phyloP scores from a whole-genome alignment of 2,797 vertebrate species.

The Valencia hispanica region DNA sequence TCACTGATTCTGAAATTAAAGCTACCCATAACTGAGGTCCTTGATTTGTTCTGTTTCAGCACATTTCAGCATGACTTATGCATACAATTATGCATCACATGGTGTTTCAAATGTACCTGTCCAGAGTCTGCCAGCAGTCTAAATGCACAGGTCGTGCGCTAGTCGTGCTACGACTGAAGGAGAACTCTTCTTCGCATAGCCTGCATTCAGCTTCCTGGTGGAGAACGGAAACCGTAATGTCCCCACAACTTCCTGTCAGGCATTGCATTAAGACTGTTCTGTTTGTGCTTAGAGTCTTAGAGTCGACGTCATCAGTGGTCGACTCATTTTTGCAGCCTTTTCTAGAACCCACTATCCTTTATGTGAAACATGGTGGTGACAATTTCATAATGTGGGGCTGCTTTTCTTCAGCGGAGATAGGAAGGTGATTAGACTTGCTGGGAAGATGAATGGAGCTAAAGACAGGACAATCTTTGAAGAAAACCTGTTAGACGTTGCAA shows the following conservation, averaged over 20 bases:
- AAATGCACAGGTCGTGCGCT: neutral
- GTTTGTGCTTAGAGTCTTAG: neutral
- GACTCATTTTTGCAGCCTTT: neutral
- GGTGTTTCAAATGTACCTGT: neutral
- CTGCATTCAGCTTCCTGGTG: neutral
- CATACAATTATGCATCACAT: neutral
- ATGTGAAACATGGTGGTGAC: neutral
- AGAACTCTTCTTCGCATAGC: neutral
- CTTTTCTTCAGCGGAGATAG: neutral
- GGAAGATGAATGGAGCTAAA: neutral
- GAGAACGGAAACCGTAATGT: conserved; percentile 1
- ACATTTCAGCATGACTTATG: neutral
- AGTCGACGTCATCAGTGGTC: neutral
- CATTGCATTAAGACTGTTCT: neutral
- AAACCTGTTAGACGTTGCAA: neutral
- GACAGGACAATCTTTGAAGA: neutral
- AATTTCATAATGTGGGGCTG: neutral
- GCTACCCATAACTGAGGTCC: neutral
- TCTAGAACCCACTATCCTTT: too few relatives aligned
- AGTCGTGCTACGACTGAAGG: neutral
- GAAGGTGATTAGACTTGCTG: neutral
- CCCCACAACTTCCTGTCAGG: conserved; percentile 6
- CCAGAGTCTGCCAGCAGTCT: neutral
- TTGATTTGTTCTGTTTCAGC: neutral
- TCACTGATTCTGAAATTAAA: neutral